Conservation (phyloP, 2,888 invertebrate genomes). For the Hedychridium roseum region DNA sequence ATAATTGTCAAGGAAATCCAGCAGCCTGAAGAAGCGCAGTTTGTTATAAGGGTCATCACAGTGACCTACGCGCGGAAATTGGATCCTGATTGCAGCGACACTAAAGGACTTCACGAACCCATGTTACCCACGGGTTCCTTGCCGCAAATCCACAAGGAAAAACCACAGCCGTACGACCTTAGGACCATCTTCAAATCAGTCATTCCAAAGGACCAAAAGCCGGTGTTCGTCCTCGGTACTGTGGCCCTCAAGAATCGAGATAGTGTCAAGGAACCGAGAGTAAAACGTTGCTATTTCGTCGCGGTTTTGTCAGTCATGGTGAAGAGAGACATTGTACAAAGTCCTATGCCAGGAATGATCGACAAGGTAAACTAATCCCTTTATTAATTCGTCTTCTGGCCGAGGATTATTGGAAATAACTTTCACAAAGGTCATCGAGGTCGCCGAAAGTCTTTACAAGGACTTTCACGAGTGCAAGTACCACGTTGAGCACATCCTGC, state of each 20-base stretch:
- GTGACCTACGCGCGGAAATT: slow-evolving; percentile 52
- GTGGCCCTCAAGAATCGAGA: slow-evolving; percentile 45
- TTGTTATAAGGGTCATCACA: slow-evolving; percentile 40
- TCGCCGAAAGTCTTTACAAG: slow-evolving; percentile 49
- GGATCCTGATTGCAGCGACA: slow-evolving; percentile 51
- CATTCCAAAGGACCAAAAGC: slow-evolving; percentile 33
- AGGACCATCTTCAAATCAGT: slow-evolving; percentile 45
- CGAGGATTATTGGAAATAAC: slow-evolving; percentile 22
- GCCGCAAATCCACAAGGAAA: slow-evolving; percentile 42
- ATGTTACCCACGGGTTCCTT: slow-evolving; percentile 39
- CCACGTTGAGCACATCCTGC: slow-evolving; percentile 51
- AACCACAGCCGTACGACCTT: slow-evolving; percentile 36
- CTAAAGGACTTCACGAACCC: slow-evolving; percentile 49
- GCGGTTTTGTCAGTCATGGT: slow-evolving; percentile 51
- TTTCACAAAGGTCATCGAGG: slow-evolving; percentile 53
- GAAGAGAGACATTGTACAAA: slow-evolving; percentile 56
- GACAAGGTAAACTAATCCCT: slow-evolving; percentile 34
- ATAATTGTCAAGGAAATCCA: slow-evolving; percentile 44
- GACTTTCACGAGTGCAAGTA: slow-evolving; percentile 46
- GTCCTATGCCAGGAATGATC: slow-evolving; percentile 43
- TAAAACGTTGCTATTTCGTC: slow-evolving; percentile 57
- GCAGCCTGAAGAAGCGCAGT: slow-evolving; percentile 19
- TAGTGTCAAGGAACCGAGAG: slow-evolving; percentile 44
- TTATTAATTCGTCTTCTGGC: neutral
- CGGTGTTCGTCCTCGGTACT: slow-evolving; percentile 50